A percentile compares a stretch with the other conserved stretches of the same genome.
Conservation (phyloP, 2,797 vertebrate genomes). For the Xenopus petersii region DNA sequence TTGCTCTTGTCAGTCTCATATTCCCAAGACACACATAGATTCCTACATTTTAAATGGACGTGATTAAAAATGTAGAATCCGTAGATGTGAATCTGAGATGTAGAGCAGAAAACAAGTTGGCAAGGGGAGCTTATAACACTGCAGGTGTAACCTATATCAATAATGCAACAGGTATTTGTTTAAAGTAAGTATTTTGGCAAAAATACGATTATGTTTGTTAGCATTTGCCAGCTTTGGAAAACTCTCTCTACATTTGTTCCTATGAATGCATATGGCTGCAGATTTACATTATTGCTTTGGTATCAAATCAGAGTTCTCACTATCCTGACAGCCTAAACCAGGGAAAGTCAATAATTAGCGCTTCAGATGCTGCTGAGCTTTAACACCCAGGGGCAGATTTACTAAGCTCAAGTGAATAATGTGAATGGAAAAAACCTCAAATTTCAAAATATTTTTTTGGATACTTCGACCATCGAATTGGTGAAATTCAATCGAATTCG, state of each 20-base stretch:
- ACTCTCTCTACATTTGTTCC: neutral
- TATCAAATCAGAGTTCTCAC: neutral
- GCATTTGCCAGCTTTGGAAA: neutral
- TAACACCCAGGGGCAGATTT: no score
- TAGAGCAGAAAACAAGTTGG: neutral
- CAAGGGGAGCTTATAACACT: neutral
- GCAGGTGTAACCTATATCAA: neutral
- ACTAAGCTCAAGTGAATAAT: no score
- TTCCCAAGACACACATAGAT: neutral
- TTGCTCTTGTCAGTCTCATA: no score
- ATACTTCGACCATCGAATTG: no score
- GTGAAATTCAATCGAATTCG: no score
- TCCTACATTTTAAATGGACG: neutral
- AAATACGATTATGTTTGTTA: neutral
- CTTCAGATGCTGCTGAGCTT: neutral
- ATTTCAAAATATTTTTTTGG: no score
- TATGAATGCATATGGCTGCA: neutral
- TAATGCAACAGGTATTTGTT: neutral
- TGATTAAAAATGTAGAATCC: neutral
- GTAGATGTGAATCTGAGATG: neutral
- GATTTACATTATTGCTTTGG: neutral
- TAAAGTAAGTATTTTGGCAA: neutral
- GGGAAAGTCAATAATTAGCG: neutral
- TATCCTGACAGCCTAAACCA: neutral
- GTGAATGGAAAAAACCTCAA: no score